Evolutionary conservation across 2,797 vertebrate genomes (phyloP).

Genomic region (Sebastes nivosus): DNA sequence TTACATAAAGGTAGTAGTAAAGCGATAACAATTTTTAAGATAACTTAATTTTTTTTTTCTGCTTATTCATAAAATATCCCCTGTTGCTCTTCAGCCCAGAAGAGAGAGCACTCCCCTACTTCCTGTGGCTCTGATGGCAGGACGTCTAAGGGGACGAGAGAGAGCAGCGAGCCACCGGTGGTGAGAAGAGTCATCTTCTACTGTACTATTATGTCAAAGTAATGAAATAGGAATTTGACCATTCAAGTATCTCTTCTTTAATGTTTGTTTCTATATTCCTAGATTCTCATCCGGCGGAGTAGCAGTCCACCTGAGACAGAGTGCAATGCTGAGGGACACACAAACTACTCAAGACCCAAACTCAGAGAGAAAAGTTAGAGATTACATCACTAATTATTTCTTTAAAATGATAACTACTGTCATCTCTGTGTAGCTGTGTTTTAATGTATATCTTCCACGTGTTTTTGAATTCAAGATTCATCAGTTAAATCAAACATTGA

Average conservation of each 20-base stretch:
- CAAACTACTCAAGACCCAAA: conserved; percentile 69
- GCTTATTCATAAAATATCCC: not conserved
- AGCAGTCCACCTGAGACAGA: conserved; percentile 90
- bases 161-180: conserved; percentile 81
- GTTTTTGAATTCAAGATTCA: not conserved
- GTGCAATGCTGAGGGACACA: conserved; percentile 80
- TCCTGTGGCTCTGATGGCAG: conserved; percentile 82
- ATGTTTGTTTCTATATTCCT: conserved; percentile 2
- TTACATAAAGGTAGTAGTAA: not conserved
- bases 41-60: not conserved
- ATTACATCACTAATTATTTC: not conserved
- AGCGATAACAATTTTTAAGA: not conserved
- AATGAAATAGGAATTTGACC: not conserved
- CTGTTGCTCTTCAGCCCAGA: conserved; percentile 82
- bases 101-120: conserved; percentile 84
- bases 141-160: conserved; percentile 83
- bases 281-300: conserved; percentile 87
- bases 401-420: not conserved
- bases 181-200: conserved; percentile 79
- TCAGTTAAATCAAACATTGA: not conserved
- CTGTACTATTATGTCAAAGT: not conserved
- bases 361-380: conserved; percentile 90
- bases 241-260: not conserved
- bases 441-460: not conserved
- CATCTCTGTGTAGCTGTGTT: not conserved